These are phyloP conservation scores for Paramisgurnus dabryanus DNA, from an alignment of 2,113 vertebrate species.

Conservation along the genomic window DNA sequence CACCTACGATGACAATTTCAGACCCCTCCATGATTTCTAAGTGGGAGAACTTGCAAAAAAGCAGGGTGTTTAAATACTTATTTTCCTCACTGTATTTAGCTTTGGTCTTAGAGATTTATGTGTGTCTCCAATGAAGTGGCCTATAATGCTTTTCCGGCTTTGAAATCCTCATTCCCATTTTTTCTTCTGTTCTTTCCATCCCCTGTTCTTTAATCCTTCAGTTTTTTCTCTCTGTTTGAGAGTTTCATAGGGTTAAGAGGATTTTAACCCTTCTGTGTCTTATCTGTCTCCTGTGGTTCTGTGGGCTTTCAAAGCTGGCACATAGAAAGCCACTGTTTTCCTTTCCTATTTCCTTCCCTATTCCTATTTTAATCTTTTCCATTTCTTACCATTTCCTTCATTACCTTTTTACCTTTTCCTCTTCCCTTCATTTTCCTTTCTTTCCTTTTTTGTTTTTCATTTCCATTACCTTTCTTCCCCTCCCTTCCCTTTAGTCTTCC, in stretches of 20 bases:
- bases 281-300: background rate
- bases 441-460: slow-evolving; percentile 38
- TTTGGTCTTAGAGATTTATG: too few relatives aligned
- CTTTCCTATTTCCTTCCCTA: background rate
- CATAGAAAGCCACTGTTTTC: background rate
- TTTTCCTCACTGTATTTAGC: too few relatives aligned
- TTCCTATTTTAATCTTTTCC: background rate
- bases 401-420: background rate
- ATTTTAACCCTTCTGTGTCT: slow-evolving; percentile 7
- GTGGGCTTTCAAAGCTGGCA: background rate
- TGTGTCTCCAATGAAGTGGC: background rate
- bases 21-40: too few relatives aligned
- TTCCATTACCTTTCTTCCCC: background rate
- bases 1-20: too few relatives aligned
- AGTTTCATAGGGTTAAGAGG: background rate
- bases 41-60: too few relatives aligned
- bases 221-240: slow-evolving; percentile 46
- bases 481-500: slow-evolving; percentile 33
- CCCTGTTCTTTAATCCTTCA: slow-evolving; percentile 46
- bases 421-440: slow-evolving; percentile 28
- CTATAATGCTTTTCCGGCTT: background rate
- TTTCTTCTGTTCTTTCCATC: slow-evolving; percentile 52
- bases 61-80: too few relatives aligned
- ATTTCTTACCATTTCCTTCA: background rate
- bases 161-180: background rate